phyloP scores from a whole-genome alignment of 2,113 vertebrate species.

The Tursiops truncatus region DNA sequence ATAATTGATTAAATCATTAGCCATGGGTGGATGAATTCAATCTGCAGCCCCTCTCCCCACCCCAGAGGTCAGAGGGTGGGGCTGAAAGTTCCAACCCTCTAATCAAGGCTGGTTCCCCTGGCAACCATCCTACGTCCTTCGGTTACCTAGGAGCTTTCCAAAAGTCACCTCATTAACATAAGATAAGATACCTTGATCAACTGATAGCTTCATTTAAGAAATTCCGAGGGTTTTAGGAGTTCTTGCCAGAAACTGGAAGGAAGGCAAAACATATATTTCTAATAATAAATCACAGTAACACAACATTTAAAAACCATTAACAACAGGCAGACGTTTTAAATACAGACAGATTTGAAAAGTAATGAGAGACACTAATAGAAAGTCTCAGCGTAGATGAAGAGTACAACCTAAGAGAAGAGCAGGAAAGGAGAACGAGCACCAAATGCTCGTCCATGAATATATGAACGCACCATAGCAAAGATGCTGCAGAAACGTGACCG shows the following conservation, averaged over 20 bases:
- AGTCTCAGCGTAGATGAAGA: neutral
- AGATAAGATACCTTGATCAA: neutral
- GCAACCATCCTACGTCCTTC: neutral
- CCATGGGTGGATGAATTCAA: neutral
- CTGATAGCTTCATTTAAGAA: neutral
- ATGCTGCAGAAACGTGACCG: neutral
- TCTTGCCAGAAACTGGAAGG: neutral
- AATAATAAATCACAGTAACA: neutral
- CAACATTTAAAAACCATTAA: neutral
- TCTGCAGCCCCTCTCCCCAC: neutral
- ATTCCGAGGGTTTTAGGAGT: neutral
- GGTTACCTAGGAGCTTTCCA: neutral
- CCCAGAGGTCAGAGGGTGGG: neutral
- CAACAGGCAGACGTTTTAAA: neutral
- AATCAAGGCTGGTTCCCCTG: neutral
- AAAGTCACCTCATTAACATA: neutral
- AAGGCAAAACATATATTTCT: neutral
- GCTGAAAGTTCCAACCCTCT: neutral
- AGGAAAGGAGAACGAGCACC: neutral
- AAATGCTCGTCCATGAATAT: neutral
- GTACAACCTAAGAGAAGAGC: neutral
- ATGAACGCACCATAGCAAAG: neutral
- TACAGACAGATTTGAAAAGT: constrained; percentile 24
- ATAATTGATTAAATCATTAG: neutral
- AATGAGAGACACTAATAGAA: neutral